Base-by-base conservation (phyloP, 1,140 invertebrate species). In the Cotesia chilonis region DNA sequence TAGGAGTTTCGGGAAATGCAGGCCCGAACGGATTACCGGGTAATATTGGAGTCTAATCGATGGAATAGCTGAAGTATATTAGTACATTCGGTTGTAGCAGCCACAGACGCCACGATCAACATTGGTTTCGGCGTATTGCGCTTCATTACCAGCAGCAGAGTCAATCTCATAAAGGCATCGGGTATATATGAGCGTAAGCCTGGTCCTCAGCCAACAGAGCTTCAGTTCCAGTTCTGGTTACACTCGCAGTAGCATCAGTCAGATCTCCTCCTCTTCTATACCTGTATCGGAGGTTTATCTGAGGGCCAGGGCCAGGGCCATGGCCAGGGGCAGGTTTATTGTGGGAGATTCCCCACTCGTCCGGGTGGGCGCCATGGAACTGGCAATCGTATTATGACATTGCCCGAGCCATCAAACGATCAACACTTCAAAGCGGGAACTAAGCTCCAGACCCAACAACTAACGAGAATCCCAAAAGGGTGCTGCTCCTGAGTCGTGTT, bases 341-440 rank as follows among this genome's bases (percentile, higher is more conserved):
- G 67, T 63, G 41, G 66, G 35, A 12, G 28, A 35, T 35, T 12
- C 5, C 65, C 37, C 54, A 52, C 52, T 59, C 54, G 41, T 63
- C 0, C 10, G 41, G 41, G 4, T 47, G 6, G 41, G 41, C 41
- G 6, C 6, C 41, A 71, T 47, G 41, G 71, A 52, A 72, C 41
- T 70, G 71, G 65, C 74, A 75, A 72, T 72, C 71, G 76, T 79
- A 77, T 80, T 81, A 80, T 77, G 74, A 80, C 81, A 79, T 81
- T 71, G 76, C 67, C 72, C 76, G 82, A 81, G 77, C 79, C 78
- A 81, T 82, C 79, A 82, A 81, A 81, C 79, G 77, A 52, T 63
- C 74, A 76, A 75, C 68, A 75, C 75, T 82, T 81, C 77, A 82
- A 83, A 83, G 81, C 78, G 61, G 70, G 71, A 75, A 47, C 76